A percentile compares a stretch with the other conserved stretches of the same genome.
Evolutionary conservation across 64 coral and sea anemone genomes (phyloP).

Genomic region (Actinia tenebrosa): DNA sequence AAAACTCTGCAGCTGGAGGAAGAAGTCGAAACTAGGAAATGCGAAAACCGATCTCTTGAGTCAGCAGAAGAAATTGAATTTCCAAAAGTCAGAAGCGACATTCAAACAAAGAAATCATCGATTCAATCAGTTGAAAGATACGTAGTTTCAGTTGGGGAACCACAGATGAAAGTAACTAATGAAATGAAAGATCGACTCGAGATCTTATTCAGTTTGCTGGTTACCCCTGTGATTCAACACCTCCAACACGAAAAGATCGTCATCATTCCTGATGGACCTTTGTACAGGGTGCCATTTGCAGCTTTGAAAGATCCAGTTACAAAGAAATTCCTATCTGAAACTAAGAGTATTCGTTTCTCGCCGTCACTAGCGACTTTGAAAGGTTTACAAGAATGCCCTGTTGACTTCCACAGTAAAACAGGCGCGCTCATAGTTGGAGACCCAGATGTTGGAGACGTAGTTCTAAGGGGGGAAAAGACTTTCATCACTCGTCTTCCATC

Average conservation of each 20-base stretch:
- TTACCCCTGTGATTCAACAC: slow-evolving; percentile 8
- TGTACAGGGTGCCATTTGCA: slow-evolving; percentile 38
- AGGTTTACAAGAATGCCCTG: slow-evolving; percentile 18
- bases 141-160: too few relatives aligned
- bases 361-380: slow-evolving; percentile 34
- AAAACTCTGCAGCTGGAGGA: not conserved
- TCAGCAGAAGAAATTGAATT: too few relatives aligned
- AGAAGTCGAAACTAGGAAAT: too few relatives aligned
- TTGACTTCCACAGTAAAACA: not conserved
- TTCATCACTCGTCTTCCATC: not conserved
- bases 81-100: too few relatives aligned
- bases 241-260: slow-evolving; percentile 26
- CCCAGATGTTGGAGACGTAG: slow-evolving; percentile 10
- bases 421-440: slow-evolving; percentile 44
- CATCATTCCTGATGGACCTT: slow-evolving; percentile 41
- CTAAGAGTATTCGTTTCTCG: slow-evolving; percentile 9
- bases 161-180: too few relatives aligned
- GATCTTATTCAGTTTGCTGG: slow-evolving; percentile 4
- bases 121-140: too few relatives aligned
- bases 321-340: slow-evolving; percentile 29
- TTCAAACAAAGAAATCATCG: too few relatives aligned
- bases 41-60: not conserved
- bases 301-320: slow-evolving; percentile 6
- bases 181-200: too few relatives aligned
- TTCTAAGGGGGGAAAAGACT: not conserved